Evolutionary conservation across 1,140 invertebrate species (phyloP), one percentile per base, ranked within the genome.

Genomic region (Drosophila leontia): DNA sequence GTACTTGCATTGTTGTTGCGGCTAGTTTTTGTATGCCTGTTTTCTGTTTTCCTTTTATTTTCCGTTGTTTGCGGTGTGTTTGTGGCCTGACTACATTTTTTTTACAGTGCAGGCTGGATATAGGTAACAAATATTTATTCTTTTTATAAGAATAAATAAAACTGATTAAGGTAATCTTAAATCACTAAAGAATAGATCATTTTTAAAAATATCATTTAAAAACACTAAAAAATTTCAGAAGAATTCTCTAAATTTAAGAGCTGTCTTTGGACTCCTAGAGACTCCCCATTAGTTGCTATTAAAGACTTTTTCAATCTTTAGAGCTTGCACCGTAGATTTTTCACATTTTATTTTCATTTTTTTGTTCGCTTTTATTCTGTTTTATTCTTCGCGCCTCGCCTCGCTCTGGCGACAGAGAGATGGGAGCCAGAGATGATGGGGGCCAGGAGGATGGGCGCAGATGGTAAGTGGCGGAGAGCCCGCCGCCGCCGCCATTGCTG

Each of bases 1-100:
- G 65, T 55, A 61, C 45, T 64, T 67, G 71, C 78, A 81, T 69
- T 77, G 61, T 84, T 85, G 65, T 57, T 59, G 47, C 67, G 55
- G 68, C 68, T 41, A 74, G 80, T 61, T 65, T 48, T 63, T 78
- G 17, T 35, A 34, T 60, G 53, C n/a, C 47, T 59, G 50, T 58
- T 56, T 42, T 37, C 7, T 29, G 47, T 35, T 32, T 42, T 32
- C 9, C 37, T 13, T 35, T 32, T 47, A 26, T 23, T 59, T 45
- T 48, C 26, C n/a, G 32, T 34, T 19, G 29, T 19, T 53, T 35
- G 50, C 7, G 11, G 56, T 32, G 29, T 41, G 42, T 67, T 51
- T 58, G 19, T 35, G 15, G 15, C 26, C 48, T 67, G 7, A 5
- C 13, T 15, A 7, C 2, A 44, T 19, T 56, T 47, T 47, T 59